Base-by-base conservation (phyloP, 1,140 invertebrate genomes). In the Bombus pyrosoma region DNA sequence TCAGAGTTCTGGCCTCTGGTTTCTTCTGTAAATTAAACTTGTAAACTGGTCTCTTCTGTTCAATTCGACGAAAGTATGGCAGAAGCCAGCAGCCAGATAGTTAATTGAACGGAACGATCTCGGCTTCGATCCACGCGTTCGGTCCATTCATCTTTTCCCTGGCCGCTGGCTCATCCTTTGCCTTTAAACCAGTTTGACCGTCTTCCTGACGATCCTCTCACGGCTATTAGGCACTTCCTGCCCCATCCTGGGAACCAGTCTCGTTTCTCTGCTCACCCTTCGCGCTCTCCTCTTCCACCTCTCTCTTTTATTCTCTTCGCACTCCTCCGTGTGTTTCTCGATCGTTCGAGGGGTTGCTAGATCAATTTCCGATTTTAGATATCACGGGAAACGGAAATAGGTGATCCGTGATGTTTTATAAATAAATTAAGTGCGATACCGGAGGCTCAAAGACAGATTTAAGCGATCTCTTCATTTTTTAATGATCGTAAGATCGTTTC, bases 181-280 rank as follows among this genome's bases (percentile, higher is more conserved):
- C n/a, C 81, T 86, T 81, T 90, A 91, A 91, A 91, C 90, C 90
- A 89, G 90, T 91, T 91, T 88, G 66, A 66, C 68, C 78, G 81
- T 91, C 89, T 91, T 91, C 86, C 89, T 88, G 84, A 74, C 84
- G 87, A 94, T 93, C 93, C 93, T 94, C 93, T 94, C 92, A 93
- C 94, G 93, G 93, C 93, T 95, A 95, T 95, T 95, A 94, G 93
- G 93, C 90, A 94, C 94, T 95, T 95, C 95, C 95, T 94, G 94
- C 92, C 94, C 86, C 89, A 66, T 93, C 92, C 91, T 94, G 93
- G 89, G 92, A 94, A 94, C 92, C 90, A 85, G 91, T 92, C 92
- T 85, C 88, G 82, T 89, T 77, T 75, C 87, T 88, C 90, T 88
- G 84, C 71, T 66, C 75, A 66, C 84, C 76, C 76, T 81, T 75